Evolutionary conservation across 2,888 invertebrate genomes (phyloP), one percentile per base, ranked within the genome.

Genomic region (Prosopocoilus inquinatus): DNA sequence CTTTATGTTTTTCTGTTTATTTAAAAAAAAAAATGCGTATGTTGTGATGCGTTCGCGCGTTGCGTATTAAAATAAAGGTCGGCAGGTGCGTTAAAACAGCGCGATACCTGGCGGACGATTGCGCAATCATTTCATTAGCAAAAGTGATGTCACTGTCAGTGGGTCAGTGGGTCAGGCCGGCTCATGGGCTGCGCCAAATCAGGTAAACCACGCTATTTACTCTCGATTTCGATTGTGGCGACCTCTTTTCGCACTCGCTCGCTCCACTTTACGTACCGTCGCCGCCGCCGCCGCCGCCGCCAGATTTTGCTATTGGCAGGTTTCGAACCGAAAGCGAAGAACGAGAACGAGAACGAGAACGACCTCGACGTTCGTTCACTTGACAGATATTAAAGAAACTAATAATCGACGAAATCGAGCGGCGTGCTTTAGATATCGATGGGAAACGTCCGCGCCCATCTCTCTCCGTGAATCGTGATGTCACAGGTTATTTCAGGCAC

Each of bases 161-260:
- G 60, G 65, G 66, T 67, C 59, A 67, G 65, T 66, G 53, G 67
- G 66, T 66, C 64, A 65, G 20, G 41, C 16, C 41, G 41, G 38
- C 38, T 11, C 12, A 38, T 38, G 38, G 38, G 41, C 12, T 41
- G 12, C 43, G 48, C 52, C 39, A 54, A 47, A 50, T 43, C 54
- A 47, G 54, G 54, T 50, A 45, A 50, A 49, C 45, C 35, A 46
- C 48, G 44, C 52, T 46, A 39, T 34, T 48, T 41, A 44, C 47
- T 48, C 54, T 58, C 58, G 51, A 50, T 54, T 58, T 54, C 50
- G 50, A 48, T 50, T 53, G 46, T 50, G 45, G 47, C 41, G 53
- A 47, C 53, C 53, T 47, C 43, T 52, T 53, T 47, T 53, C 41
- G 41, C 47, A 47, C n/a, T n/a, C 47, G 47, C 47, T 53, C 53